Percentiles rank a stretch among this genome's conserved stretches.
Evolutionary conservation across 2,888 invertebrate species (phyloP).

Genomic region (Willowsia nigromaculata): DNA sequence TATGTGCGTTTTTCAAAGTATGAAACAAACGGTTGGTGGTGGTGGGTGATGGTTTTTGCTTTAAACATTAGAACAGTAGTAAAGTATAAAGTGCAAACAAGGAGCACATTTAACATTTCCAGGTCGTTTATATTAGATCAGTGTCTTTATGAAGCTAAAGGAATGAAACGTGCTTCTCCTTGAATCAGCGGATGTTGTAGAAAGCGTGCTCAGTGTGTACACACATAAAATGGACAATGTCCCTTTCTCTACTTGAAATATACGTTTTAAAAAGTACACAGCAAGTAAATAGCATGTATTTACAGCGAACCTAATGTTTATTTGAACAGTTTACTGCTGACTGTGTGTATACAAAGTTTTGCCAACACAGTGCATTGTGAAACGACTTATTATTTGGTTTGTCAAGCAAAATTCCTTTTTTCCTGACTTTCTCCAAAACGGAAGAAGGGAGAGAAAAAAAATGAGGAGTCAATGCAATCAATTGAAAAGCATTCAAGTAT

Average conservation of each 20-base stretch:
- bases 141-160: background rate
- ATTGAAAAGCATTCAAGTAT: constrained; percentile 57
- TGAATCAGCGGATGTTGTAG: too few species aligned
- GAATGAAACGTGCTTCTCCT: background rate
- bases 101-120: constrained; percentile 46
- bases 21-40: background rate
- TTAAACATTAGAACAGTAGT: constrained; percentile 6
- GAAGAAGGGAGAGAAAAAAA: background rate
- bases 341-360: background rate
- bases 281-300: background rate
- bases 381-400: constrained; percentile 8
- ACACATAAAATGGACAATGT: background rate
- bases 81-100: constrained; percentile 27
- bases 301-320: background rate
- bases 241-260: background rate
- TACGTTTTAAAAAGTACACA: background rate
- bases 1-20: background rate
- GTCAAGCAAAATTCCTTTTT: background rate
- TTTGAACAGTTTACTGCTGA: background rate
- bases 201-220: background rate
- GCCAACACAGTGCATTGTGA: background rate
- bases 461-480: constrained; percentile 62
- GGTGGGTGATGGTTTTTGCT: constrained; percentile 18
- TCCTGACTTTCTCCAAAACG: background rate
- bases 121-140: constrained; percentile 54